Conservation (phyloP, 2,113 vertebrate species). For the Tricholaema leucomelas region DNA sequence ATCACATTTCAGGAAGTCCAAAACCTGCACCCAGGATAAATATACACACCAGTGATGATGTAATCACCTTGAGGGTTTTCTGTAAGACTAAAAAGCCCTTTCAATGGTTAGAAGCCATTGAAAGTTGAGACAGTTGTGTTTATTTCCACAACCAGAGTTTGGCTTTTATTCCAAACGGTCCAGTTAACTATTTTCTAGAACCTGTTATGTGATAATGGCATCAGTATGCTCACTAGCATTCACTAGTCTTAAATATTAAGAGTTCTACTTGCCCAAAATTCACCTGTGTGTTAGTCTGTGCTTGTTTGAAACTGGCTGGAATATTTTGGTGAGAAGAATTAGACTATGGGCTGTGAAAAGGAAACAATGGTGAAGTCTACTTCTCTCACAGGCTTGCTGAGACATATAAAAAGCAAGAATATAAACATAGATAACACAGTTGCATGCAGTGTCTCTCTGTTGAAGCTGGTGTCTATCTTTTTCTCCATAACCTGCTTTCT, state of each 20-base stretch:
- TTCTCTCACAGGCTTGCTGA: too few species aligned
- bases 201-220: not conserved
- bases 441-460: too few species aligned
- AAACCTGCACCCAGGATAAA: not conserved
- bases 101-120: not conserved
- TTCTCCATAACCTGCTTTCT: too few species aligned
- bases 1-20: not conserved
- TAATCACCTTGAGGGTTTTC: not conserved
- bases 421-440: too few species aligned
- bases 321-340: too few species aligned
- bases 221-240: not conserved
- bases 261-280: not conserved
- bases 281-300: not conserved
- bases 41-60: not conserved
- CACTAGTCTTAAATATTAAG: not conserved
- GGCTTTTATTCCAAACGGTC: not conserved
- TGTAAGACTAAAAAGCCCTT: not conserved
- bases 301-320: too few species aligned
- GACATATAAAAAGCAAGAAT: too few species aligned
- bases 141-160: not conserved
- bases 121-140: not conserved
- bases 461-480: too few species aligned
- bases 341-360: too few species aligned
- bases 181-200: not conserved
- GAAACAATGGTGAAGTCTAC: too few species aligned